These are phyloP conservation scores for Laticauda laticaudata DNA, from an alignment of 2,113 vertebrate genomes.

Conservation along the genomic window DNA sequence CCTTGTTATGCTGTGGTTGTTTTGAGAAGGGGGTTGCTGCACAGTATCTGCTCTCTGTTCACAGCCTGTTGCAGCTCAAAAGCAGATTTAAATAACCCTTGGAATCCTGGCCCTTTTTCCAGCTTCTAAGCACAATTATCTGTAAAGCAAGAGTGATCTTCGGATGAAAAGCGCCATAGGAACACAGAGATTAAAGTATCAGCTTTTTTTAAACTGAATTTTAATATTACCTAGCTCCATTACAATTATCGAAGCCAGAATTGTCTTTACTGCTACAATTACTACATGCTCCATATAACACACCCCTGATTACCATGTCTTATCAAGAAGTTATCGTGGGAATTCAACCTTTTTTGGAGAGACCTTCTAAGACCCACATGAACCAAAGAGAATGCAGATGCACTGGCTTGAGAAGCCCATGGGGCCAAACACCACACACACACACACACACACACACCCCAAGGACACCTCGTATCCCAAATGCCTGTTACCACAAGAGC, in stretches of 20 bases:
- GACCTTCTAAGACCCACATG: background rate
- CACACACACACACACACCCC: too few relatives aligned
- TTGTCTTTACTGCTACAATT: background rate
- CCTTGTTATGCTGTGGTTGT: background rate
- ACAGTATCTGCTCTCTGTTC: rapidly evolving
- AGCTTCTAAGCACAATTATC: background rate
- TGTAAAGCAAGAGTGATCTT: background rate
- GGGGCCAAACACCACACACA: background rate
- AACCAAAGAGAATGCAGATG: rapidly evolving
- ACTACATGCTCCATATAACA: background rate
- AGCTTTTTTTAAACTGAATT: rapidly evolving
- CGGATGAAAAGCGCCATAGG: background rate
- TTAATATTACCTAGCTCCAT: rapidly evolving
- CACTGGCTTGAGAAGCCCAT: background rate
- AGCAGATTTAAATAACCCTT: rapidly evolving
- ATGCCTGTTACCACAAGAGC: too few relatives aligned
- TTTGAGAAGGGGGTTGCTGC: background rate
- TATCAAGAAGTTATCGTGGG: background rate
- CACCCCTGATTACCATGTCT: background rate
- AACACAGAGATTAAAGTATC: background rate
- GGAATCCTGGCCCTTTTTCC: background rate
- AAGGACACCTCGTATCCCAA: background rate
- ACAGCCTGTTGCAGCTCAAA: background rate
- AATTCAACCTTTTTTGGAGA: background rate
- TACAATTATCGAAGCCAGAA: rapidly evolving